These are phyloP conservation scores for Trididemnum clinides DNA, from an alignment of 23 tunicate species.

Conservation along the genomic window DNA sequence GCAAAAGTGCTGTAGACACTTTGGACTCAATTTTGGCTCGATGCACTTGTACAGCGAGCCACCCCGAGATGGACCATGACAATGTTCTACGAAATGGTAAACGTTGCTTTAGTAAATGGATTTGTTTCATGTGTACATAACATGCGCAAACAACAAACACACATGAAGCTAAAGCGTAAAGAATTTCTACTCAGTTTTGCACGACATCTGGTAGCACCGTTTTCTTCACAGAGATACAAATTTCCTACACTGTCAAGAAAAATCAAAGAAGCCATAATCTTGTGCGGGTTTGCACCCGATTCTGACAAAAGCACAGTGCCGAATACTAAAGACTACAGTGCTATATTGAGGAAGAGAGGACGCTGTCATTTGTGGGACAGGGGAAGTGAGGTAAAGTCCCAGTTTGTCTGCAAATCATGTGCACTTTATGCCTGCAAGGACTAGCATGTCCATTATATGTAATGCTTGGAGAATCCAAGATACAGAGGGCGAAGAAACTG, in stretches of 20 bases:
- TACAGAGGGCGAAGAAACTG: conserved; percentile 6
- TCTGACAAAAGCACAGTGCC: background rate
- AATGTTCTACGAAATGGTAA: background rate
- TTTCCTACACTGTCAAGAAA: background rate
- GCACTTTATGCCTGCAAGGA: background rate
- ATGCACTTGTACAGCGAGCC: background rate
- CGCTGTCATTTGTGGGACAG: conserved; percentile 18
- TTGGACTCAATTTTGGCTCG: background rate
- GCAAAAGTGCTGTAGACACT: background rate
- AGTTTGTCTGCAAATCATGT: conserved; percentile 11
- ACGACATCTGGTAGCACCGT: background rate
- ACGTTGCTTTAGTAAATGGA: conserved; percentile 14
- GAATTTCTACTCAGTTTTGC: conserved; percentile 8
- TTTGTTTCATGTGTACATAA: background rate
- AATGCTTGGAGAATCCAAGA: background rate
- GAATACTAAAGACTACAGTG: conserved; percentile 9
- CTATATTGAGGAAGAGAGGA: conserved; percentile 5
- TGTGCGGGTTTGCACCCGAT: conserved; percentile 1
- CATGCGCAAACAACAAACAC: background rate
- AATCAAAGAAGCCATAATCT: background rate
- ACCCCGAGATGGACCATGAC: conserved; percentile 17
- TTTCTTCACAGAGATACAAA: conserved; percentile 1
- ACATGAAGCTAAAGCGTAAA: conserved; percentile 19
- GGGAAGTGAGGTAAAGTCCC: conserved; percentile 11
- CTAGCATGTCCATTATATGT: background rate